Percentiles rank a stretch among this genome's conserved stretches.
phyloP scores from a whole-genome alignment of 1,140 invertebrate species.

The Megalonaias nervosa region DNA sequence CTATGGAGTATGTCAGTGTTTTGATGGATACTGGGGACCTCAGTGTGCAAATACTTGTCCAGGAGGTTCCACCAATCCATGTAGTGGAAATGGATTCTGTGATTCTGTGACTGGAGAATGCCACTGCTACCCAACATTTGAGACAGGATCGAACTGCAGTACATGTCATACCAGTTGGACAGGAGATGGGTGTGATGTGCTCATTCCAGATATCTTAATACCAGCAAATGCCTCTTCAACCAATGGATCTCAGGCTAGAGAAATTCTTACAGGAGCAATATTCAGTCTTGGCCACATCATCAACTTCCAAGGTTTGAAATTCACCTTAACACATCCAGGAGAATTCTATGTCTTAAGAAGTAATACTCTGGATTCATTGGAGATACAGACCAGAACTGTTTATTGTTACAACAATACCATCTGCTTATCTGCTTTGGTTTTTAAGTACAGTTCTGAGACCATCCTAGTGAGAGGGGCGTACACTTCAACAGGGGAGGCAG shows the following conservation, averaged over 20 bases:
- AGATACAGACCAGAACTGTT: too few species aligned
- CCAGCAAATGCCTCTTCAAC: not conserved
- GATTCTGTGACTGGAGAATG: conserved; percentile 31
- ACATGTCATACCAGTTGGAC: conserved; percentile 27
- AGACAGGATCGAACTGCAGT: conserved; percentile 25
- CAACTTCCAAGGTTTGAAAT: conserved; percentile 1
- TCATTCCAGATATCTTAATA: conserved; percentile 9
- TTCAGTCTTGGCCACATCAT: conserved; percentile 3
- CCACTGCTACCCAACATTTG: conserved; percentile 31
- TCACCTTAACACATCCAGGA: conserved; percentile 1
- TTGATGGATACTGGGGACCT: conserved; percentile 38
- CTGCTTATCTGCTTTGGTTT: too few species aligned
- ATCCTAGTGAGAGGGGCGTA: too few species aligned
- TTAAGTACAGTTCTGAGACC: too few species aligned
- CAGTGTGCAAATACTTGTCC: conserved; percentile 43
- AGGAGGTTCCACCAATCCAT: conserved; percentile 27
- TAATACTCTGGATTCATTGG: too few species aligned
- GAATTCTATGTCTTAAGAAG: not conserved
- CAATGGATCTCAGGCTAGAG: not conserved
- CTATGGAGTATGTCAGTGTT: conserved; percentile 30
- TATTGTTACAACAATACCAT: too few species aligned
- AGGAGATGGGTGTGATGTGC: conserved; percentile 34
- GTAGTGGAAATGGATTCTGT: conserved; percentile 36
- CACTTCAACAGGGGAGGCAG: too few species aligned
- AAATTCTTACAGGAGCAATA: not conserved